Evolutionary conservation across 2,888 invertebrate genomes (phyloP).

Genomic region (Epinotia ramella): DNA sequence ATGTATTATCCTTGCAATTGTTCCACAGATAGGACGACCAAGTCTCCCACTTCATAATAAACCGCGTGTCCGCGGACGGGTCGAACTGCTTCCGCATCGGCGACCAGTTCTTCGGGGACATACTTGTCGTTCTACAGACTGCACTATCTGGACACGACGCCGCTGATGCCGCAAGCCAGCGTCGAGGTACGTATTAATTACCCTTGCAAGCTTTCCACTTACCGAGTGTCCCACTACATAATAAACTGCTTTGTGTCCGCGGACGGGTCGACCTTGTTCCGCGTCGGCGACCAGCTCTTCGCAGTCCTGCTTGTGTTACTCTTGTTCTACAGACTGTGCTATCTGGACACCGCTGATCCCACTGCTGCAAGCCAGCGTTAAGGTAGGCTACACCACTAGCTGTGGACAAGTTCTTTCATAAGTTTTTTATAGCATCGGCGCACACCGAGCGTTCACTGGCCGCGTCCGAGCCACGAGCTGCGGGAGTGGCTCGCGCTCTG

Average conservation of each 20-base stretch:
- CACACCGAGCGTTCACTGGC: no score
- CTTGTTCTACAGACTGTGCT: slow-evolving; percentile 97
- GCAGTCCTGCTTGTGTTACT: no score
- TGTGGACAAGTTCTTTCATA: no score
- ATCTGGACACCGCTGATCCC: slow-evolving; percentile 96
- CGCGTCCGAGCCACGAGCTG: no score
- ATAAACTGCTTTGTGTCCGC: slow-evolving; percentile 90
- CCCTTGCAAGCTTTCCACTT: slow-evolving; percentile 65
- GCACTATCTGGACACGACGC: slow-evolving; percentile 98
- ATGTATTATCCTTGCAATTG: background rate
- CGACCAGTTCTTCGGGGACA: slow-evolving; percentile 96
- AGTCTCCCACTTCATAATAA: slow-evolving; percentile 99
- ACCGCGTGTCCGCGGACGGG: slow-evolving; percentile 93
- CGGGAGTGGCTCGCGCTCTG: no score
- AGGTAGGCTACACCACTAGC: no score
- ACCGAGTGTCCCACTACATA: slow-evolving; percentile 98
- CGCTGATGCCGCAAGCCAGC: slow-evolving; percentile 88
- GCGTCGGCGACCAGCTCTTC: slow-evolving; percentile 98
- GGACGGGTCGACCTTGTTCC: slow-evolving; percentile 92
- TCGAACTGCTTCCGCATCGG: slow-evolving; percentile 95
- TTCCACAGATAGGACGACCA: slow-evolving; percentile 94
- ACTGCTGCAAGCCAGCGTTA: slow-evolving; percentile 78
- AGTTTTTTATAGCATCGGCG: no score
- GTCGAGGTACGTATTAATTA: slow-evolving; percentile 49
- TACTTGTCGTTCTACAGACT: slow-evolving; percentile 97